Evolutionary conservation across 2,888 invertebrate species (phyloP), one percentile per base, ranked within the genome.

Genomic region (Diarsia brunnea): DNA sequence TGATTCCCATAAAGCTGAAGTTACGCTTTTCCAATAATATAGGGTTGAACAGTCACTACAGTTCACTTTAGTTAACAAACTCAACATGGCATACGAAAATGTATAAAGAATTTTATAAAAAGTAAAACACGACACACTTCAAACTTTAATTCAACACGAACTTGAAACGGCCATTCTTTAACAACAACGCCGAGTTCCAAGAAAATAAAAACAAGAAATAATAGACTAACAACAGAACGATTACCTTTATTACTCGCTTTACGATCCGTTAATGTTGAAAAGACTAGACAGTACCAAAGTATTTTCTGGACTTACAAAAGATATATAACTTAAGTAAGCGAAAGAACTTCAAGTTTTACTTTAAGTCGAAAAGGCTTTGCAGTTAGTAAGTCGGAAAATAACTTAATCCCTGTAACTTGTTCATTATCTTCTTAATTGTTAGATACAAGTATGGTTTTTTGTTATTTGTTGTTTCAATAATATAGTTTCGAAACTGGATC

Each of bases 251-350:
- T 80, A 69, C 75, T 82, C 67, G 67, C 72, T 87, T 85, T 79
- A 82, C 76, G 81, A 84, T 81, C 78, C 82, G 79, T 85, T 87
- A 88, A 90, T 89, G 89, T 90, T 88, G 63, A 85, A 88, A 86
- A 87, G 84, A 85, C 86, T 84, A 81, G 82, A 86, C 81, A 71
- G 78, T 84, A 85, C 79, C 84, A 69, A 85, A 84, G 82, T 88
- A 88, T 89, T 88, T 84, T 84, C 84, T 84, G 88, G 88, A 86
- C 90, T 92, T 85, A 85, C 77, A 88, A 79, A 91, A 90, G 90
- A 91, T 89, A 89, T 89, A 92, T 85, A 79, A 90, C 89, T 92
- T 88, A 90, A 87, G 89, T 88, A 89, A 91, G 88, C 87, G 86
- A 87, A 92, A 92, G 87, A 89, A 90, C 87, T 90, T 90, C 70